Evolutionary conservation across 2,797 vertebrate genomes (phyloP).

Genomic region (Thripadectes ignobilis): DNA sequence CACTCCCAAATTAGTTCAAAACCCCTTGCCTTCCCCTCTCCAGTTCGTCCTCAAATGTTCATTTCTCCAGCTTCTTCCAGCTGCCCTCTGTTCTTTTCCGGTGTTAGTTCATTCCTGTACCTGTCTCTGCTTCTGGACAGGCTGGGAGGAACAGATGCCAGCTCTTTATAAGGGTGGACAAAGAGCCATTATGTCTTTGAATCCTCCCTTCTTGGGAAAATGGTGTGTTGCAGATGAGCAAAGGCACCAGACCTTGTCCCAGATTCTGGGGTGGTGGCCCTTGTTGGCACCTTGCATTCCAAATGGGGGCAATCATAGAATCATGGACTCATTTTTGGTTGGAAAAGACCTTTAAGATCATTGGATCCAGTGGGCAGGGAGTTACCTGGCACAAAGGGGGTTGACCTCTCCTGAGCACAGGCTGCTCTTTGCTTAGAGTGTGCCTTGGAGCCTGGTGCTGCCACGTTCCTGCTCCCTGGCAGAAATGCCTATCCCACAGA

Average conservation of each 20-base stretch:
- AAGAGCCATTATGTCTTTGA: not conserved
- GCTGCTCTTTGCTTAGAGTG: not conserved
- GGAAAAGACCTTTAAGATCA: not conserved
- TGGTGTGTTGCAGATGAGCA: not conserved
- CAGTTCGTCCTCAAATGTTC: not conserved
- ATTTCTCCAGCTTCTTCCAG: not conserved
- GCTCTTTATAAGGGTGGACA: not conserved
- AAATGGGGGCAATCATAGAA: rapidly evolving
- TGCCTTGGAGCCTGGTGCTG: not conserved
- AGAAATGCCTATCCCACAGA: not conserved
- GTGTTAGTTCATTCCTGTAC: not conserved
- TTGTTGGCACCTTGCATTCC: not conserved
- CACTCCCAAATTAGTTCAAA: not conserved
- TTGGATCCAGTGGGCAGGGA: not conserved
- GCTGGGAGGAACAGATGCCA: not conserved
- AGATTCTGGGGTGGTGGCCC: not conserved
- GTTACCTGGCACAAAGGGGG: not conserved
- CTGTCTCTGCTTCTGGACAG: not conserved
- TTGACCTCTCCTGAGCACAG: not conserved
- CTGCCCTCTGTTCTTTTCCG: not conserved
- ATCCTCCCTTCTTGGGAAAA: not conserved
- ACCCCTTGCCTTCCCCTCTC: not conserved
- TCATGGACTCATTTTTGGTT: not conserved
- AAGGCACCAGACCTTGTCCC: not conserved
- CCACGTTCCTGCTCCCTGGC: not conserved